Percentiles rank a stretch among this genome's conserved stretches.
phyloP scores from a whole-genome alignment of 1,140 invertebrate species.

The Eufriesea mexicana region DNA sequence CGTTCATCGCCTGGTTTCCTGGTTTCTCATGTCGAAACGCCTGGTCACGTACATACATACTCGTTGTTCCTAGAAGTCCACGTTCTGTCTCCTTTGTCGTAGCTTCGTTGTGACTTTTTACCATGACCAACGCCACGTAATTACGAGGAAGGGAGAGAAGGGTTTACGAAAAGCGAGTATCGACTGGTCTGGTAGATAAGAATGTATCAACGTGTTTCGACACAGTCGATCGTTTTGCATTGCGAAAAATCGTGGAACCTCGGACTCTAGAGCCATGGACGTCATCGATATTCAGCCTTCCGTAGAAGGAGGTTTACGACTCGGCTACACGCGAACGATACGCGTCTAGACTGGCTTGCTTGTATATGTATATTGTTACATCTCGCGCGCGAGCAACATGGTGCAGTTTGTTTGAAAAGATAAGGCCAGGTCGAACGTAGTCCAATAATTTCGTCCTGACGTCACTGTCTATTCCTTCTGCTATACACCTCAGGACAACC shows the following conservation, averaged over 20 bases:
- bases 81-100: neutral
- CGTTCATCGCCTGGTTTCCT: constrained; percentile 50
- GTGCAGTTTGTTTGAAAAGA: constrained; percentile 53
- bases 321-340: neutral
- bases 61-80: neutral
- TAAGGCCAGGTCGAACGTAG: constrained; percentile 52
- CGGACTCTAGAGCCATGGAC: neutral
- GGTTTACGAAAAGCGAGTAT: neutral
- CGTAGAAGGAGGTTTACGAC: constrained; percentile 33
- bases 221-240: neutral
- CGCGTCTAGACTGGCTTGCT: neutral
- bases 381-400: neutral
- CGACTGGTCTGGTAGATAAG: too few relatives aligned
- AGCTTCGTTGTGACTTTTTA: neutral
- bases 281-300: constrained; percentile 45
- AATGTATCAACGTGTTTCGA: neutral
- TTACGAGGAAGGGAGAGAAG: neutral
- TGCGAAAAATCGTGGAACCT: constrained; percentile 18
- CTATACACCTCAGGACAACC: constrained; percentile 7
- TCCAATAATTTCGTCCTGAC: constrained; percentile 62
- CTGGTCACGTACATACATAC: neutral
- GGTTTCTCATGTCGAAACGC: constrained; percentile 8
- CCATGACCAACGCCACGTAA: neutral
- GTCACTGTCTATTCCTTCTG: constrained; percentile 58
- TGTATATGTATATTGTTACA: neutral